These are phyloP conservation scores for Pogonocherus hispidulus DNA, from an alignment of 2,888 invertebrate species.

Conservation along the genomic window DNA sequence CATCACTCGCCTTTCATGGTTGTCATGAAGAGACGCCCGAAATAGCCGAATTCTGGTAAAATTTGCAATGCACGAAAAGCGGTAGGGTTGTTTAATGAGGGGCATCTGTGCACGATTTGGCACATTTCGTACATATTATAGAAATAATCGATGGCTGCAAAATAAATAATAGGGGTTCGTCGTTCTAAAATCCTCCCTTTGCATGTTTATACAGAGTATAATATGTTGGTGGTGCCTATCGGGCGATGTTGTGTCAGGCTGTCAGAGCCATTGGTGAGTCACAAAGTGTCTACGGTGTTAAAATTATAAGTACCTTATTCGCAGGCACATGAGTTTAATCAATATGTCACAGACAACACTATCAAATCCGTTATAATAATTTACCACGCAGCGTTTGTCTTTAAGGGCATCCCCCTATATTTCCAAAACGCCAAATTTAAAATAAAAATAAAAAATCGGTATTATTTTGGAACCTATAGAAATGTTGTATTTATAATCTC, in stretches of 20 bases:
- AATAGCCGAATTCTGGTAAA: too few relatives aligned
- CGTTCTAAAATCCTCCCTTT: conserved; percentile 54
- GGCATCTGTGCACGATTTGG: conserved; percentile 29
- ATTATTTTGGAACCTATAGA: too few relatives aligned
- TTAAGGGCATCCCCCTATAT: too few relatives aligned
- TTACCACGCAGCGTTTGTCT: too few relatives aligned
- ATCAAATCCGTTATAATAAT: too few relatives aligned
- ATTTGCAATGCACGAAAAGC: too few relatives aligned
- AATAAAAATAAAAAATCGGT: too few relatives aligned
- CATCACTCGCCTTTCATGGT: too few relatives aligned
- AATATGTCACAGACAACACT: too few relatives aligned
- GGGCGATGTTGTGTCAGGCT: conserved; percentile 19
- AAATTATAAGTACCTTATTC: not conserved
- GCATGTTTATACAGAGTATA: conserved; percentile 54
- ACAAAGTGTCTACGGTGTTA: conserved; percentile 4
- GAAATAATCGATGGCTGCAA: conserved; percentile 26
- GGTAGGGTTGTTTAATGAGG: conserved; percentile 22
- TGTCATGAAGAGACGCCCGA: too few relatives aligned
- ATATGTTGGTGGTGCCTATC: conserved; percentile 38
- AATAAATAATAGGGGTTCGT: conserved; percentile 36
- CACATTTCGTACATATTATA: conserved; percentile 21
- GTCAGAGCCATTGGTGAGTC: conserved; percentile 12
- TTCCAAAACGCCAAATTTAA: too few relatives aligned
- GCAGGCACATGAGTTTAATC: not conserved
- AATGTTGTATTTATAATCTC: too few relatives aligned